Evolutionary conservation across 2,113 vertebrate species (phyloP), one percentile per base, ranked within the genome.

Genomic region (Gulo gulo): DNA sequence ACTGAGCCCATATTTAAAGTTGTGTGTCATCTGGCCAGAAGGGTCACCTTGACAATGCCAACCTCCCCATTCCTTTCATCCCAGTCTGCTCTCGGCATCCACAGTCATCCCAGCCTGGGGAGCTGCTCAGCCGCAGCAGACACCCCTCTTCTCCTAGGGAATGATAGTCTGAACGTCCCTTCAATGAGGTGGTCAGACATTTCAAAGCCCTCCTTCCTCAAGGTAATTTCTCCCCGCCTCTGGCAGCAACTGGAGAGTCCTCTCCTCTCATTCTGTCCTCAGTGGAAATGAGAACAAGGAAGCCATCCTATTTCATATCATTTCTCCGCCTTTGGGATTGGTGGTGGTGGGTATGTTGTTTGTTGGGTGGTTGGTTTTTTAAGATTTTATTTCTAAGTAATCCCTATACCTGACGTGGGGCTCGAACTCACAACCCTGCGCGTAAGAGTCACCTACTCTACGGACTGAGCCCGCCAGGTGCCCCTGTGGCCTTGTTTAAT

Each of bases 391-490:
- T 76, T 76, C 42, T 45, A 14, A 76, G 39, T 45, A 16, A 45
- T 29, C 73, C 26, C 14, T 76, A 8, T 7, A 29, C 73, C 23
- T 23, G 24, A 15, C 1, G 0, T 15, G 73, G 39, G 73, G 39
- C 73, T 76, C 7, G 1, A 76, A 76, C 39, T 45, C 42, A 45
- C 73, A 45, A 24, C 42, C 13, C 73, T 45, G 73, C 15, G 14
- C 8, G 1, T 14, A 29, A 45, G 42, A 76, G 24, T 16, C 24
- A 1, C 39, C 15, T 1, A 2, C 3, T 45, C 42, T 3, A 45
- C 14, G 0, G 73, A 76, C 39, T 45, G 42, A 29, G 14, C 42
- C 73, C 12, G 0, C 36, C 21, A 16, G 73, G 24, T 14, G 11
- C 24, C 73, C 42, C 73, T 1, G 12, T 14, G 3, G 78, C 61